phyloP scores from a whole-genome alignment of 2,113 vertebrate genomes.

The Dendrocopos noguchii region DNA sequence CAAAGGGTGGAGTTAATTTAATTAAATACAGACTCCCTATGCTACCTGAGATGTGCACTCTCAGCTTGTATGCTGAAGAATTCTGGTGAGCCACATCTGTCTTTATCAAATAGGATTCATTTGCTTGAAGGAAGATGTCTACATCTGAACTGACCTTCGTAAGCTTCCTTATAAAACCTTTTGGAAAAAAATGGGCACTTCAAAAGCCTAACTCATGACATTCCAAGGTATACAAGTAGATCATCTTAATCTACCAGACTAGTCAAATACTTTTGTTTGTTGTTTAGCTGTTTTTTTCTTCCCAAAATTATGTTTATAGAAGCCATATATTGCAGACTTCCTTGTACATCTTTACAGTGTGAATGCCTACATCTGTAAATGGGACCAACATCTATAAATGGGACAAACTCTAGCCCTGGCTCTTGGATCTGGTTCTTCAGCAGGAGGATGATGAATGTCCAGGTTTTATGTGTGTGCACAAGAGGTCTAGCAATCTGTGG shows the following conservation, averaged over 20 bases:
- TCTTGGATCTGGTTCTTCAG: not conserved
- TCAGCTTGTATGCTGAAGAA: not conserved
- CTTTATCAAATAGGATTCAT: not conserved
- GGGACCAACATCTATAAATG: not conserved
- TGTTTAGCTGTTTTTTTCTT: not conserved
- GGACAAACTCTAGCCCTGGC: not conserved
- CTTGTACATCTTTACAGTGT: not conserved
- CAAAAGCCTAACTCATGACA: not conserved
- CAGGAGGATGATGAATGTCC: not conserved
- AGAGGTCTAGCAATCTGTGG: not conserved
- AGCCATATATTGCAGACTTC: not conserved
- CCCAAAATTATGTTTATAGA: not conserved
- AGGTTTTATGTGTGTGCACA: not conserved
- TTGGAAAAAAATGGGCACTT: not conserved
- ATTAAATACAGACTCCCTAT: not conserved
- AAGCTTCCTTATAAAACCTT: not conserved
- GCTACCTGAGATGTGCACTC: not conserved
- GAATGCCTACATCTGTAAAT: not conserved
- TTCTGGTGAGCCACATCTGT: not conserved
- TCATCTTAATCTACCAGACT: not conserved
- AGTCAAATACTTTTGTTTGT: not conserved
- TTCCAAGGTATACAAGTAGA: not conserved
- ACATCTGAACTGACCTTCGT: not conserved
- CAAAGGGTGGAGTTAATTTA: not conserved
- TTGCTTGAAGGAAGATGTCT: not conserved